Conservation (phyloP, 2,797 vertebrate genomes). For the Champsocephalus gunnari region DNA sequence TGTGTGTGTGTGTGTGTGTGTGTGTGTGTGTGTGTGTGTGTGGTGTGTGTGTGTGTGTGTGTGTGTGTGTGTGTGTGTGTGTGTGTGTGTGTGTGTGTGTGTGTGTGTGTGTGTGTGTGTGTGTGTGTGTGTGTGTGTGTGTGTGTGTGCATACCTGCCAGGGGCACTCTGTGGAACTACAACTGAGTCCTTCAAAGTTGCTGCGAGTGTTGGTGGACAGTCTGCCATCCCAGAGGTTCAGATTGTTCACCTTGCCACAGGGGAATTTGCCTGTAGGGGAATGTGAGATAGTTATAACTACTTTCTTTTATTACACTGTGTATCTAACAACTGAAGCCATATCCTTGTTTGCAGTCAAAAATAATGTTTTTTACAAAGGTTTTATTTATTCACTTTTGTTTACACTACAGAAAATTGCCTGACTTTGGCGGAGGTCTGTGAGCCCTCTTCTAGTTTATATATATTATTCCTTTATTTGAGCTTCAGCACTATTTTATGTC, state of each 20-base stretch:
- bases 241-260: slow-evolving; percentile 75
- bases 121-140: no score
- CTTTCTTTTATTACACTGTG: background rate
- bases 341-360: background rate
- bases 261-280: slow-evolving; percentile 60
- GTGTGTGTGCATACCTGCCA: slow-evolving; percentile 80
- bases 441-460: no score
- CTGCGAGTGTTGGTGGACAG: slow-evolving; percentile 50
- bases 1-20: no score
- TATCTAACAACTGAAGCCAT: background rate
- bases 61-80: background rate
- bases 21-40: no score
- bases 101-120: no score
- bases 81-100: no score
- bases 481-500: no score
- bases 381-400: background rate
- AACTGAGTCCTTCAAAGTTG: slow-evolving; percentile 69
- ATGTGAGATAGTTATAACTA: background rate
- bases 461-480: no score
- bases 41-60: no score
- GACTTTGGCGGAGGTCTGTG: no score
- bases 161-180: slow-evolving; percentile 75
- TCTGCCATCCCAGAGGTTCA: slow-evolving; percentile 57
- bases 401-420: background rate
- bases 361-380: no score